These are phyloP conservation scores for Colostygia pectinataria DNA, from an alignment of 2,888 invertebrate genomes.

Conservation along the genomic window DNA sequence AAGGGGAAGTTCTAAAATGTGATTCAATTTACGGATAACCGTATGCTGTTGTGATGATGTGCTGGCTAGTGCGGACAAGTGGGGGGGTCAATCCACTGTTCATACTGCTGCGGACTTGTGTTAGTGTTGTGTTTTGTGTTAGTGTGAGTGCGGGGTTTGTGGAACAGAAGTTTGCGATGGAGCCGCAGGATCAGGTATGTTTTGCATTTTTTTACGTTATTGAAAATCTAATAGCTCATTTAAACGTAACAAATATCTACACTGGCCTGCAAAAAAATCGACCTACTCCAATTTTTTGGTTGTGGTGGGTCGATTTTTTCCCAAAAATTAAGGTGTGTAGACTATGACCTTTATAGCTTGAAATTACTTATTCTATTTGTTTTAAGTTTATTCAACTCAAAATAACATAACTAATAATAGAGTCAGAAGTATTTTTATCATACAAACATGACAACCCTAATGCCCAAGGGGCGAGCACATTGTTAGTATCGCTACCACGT, in stretches of 20 bases:
- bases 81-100: constrained; percentile 69
- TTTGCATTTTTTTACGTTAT: not conserved
- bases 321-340: too few species aligned
- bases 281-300: too few species aligned
- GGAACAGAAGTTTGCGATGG: constrained; percentile 94
- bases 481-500: constrained; percentile 14
- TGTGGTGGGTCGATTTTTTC: too few species aligned
- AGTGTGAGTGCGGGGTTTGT: constrained; percentile 64
- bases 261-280: too few species aligned
- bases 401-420: too few species aligned
- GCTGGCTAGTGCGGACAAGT: constrained; percentile 58
- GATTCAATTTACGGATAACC: constrained; percentile 62
- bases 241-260: too few species aligned
- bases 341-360: too few species aligned
- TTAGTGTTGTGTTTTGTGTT: constrained; percentile 48
- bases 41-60: constrained; percentile 60
- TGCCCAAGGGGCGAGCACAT: constrained; percentile 11
- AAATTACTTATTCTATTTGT: too few species aligned
- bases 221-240: too few species aligned
- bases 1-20: constrained; percentile 68
- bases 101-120: constrained; percentile 67
- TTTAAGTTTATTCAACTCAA: too few species aligned
- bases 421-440: constrained; percentile 19
- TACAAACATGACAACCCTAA: constrained; percentile 14
- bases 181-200: constrained; percentile 90